Percentiles rank a stretch among this genome's conserved stretches.
These are phyloP conservation scores for Trochalopteron elliotii DNA, from an alignment of 2,113 vertebrate genomes.

Conservation along the genomic window DNA sequence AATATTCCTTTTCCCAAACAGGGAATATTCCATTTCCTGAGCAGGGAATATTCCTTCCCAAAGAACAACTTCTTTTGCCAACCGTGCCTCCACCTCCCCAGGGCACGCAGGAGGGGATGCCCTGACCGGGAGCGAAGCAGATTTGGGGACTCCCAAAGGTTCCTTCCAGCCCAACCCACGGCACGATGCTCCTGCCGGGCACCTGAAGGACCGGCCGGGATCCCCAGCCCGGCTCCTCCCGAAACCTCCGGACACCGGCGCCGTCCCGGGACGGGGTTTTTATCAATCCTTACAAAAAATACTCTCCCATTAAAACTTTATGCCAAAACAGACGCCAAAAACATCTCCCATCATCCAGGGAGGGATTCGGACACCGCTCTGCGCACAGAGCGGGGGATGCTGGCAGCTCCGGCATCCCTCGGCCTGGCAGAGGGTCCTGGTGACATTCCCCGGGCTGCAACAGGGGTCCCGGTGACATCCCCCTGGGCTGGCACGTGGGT, in stretches of 20 bases:
- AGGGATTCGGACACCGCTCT: accelerated
- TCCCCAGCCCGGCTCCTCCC: not conserved
- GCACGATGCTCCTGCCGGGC: not conserved
- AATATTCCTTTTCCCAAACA: not conserved
- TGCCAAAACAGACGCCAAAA: too few species aligned
- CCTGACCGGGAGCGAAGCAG: accelerated
- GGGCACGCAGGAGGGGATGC: not conserved
- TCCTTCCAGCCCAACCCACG: not conserved
- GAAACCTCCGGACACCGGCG: too few species aligned
- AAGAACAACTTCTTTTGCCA: too few species aligned
- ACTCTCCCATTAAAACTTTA: not conserved
- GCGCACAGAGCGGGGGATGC: not conserved
- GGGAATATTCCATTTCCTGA: not conserved
- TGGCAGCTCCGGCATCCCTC: not conserved
- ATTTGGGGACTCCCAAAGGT: accelerated
- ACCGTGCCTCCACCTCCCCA: accelerated
- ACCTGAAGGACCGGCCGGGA: not conserved
- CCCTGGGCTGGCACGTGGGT: too few species aligned
- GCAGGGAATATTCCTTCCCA: not conserved
- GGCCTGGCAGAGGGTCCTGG: not conserved
- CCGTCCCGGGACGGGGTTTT: not conserved
- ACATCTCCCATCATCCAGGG: not conserved
- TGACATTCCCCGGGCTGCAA: not conserved
- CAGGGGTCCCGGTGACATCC: not conserved
- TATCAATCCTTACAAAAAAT: not conserved